These are phyloP conservation scores for Caradrina kadenii DNA, from an alignment of 2,888 invertebrate species.

Conservation along the genomic window DNA sequence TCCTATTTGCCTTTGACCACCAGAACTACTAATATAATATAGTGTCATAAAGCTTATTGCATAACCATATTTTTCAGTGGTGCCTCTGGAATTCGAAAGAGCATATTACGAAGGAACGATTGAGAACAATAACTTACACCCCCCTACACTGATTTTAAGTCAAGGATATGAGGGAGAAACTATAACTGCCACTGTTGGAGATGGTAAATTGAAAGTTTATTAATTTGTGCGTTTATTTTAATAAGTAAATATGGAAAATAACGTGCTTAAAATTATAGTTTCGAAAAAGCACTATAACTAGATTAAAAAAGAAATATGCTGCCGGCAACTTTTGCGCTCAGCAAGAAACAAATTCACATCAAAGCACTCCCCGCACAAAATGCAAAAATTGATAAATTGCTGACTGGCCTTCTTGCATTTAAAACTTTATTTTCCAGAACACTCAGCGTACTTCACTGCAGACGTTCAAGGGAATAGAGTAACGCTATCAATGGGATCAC, in stretches of 20 bases:
- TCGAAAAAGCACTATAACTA: too few species aligned
- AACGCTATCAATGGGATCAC: conserved; percentile 71
- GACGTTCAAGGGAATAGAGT: conserved; percentile 67
- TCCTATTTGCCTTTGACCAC: neutral
- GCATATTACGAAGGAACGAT: conserved; percentile 75
- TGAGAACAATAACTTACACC: conserved; percentile 69
- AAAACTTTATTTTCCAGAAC: conserved; percentile 63
- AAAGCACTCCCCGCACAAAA: neutral
- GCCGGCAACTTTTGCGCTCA: neutral
- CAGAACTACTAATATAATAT: neutral
- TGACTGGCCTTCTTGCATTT: neutral
- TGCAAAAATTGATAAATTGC: neutral
- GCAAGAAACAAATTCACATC: neutral
- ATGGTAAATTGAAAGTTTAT: conserved; percentile 64
- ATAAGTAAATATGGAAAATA: neutral
- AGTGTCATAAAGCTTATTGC: neutral
- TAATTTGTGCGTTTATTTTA: too few species aligned
- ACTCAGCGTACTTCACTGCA: conserved; percentile 69
- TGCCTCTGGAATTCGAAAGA: conserved; percentile 73
- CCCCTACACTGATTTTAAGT: conserved; percentile 68
- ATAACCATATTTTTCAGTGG: conserved; percentile 67
- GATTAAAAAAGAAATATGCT: neutral
- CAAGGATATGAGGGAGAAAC: conserved; percentile 73
- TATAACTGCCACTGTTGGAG: conserved; percentile 63
- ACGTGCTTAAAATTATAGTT: too few species aligned